Evolutionary conservation across 2,797 vertebrate species (phyloP).

Genomic region (Ciconia nigra): DNA sequence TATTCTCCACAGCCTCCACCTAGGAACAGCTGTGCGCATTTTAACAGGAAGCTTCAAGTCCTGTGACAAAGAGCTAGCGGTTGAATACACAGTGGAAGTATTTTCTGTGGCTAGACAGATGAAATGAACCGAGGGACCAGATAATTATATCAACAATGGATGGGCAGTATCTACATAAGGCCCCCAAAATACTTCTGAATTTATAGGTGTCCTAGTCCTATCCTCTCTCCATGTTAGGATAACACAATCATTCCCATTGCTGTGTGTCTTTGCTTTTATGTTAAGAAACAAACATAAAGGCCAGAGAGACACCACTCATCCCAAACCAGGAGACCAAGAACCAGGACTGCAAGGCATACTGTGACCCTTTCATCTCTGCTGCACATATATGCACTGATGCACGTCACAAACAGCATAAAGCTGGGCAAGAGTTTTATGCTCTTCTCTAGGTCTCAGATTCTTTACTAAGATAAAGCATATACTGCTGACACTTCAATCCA

Average conservation of each 20-base stretch:
- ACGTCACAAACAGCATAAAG: background rate
- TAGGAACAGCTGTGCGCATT: background rate
- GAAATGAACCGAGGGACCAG: background rate
- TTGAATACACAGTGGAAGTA: background rate
- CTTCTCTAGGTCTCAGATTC: background rate
- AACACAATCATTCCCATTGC: background rate
- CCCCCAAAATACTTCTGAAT: background rate
- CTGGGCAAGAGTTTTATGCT: background rate
- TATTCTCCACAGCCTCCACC: background rate
- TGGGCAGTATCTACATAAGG: background rate
- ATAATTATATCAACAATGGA: background rate
- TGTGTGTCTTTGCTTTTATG: background rate
- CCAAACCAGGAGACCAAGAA: background rate
- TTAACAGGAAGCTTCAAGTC: background rate
- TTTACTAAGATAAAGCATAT: background rate
- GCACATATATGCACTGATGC: background rate
- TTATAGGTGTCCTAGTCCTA: background rate
- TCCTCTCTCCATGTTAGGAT: background rate
- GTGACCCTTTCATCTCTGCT: background rate
- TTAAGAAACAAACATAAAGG: background rate
- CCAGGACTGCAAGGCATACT: background rate
- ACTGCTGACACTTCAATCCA: slow-evolving; percentile 1
- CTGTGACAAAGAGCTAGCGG: background rate
- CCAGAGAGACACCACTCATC: background rate
- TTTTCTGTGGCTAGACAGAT: background rate